A percentile compares a stretch with the other conserved stretches of the same genome.
phyloP scores from a whole-genome alignment of 2,797 vertebrate species.

The Crypturellus tataupa region DNA sequence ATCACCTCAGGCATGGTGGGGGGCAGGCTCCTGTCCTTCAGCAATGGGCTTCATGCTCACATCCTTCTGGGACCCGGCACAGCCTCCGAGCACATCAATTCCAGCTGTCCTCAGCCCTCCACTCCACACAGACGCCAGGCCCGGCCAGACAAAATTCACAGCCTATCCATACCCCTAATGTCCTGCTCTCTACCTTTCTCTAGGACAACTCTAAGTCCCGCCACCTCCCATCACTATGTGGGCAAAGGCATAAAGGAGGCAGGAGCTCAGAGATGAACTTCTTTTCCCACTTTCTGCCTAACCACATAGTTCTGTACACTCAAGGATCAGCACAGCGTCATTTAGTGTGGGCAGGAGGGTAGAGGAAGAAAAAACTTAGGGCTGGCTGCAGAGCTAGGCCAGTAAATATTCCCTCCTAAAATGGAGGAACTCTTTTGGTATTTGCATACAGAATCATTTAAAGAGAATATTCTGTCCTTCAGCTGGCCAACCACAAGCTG shows the following conservation, averaged over 20 bases:
- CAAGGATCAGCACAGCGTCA: neutral
- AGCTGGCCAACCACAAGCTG: neutral
- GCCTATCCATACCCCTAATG: fast-evolving
- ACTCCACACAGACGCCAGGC: fast-evolving
- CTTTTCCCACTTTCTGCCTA: fast-evolving
- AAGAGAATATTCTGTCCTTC: neutral
- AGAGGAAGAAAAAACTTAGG: neutral
- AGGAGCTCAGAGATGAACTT: neutral
- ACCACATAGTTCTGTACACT: neutral
- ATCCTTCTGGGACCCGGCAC: neutral
- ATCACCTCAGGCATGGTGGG: fast-evolving
- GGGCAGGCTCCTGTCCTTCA: neutral
- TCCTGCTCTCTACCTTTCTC: neutral
- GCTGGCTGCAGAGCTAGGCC: fast-evolving
- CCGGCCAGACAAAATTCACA: neutral
- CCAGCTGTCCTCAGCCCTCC: neutral
- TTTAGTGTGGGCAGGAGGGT: too few relatives aligned
- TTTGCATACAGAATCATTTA: neutral
- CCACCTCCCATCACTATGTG: fast-evolving
- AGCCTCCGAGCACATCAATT: neutral
- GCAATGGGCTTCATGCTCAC: fast-evolving
- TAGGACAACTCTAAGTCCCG: fast-evolving
- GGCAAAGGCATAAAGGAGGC: neutral
- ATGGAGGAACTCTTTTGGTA: neutral
- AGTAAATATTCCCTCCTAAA: neutral